A percentile compares a stretch with the other conserved stretches of the same genome.
These are phyloP conservation scores for Amyelois transitella DNA, from an alignment of 1,140 invertebrate genomes.

Conservation along the genomic window DNA sequence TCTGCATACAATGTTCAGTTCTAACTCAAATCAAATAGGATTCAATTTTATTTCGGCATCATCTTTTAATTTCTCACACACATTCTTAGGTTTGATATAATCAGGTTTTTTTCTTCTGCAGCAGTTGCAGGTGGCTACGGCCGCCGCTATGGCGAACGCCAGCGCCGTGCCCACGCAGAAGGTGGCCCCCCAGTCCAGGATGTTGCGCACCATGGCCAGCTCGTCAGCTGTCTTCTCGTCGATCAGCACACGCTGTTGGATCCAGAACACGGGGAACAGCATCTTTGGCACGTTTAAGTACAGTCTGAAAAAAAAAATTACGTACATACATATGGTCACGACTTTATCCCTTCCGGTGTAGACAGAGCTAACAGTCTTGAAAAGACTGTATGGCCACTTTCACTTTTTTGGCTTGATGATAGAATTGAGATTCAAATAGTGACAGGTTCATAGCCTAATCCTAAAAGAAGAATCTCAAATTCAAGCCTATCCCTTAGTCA, in stretches of 20 bases:
- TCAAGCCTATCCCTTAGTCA: too few relatives aligned
- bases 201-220: conserved; percentile 37
- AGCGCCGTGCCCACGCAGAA: conserved; percentile 47
- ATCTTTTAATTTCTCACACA: conserved; percentile 38
- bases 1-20: background rate
- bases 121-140: conserved; percentile 33
- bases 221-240: conserved; percentile 70
- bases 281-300: conserved; percentile 79
- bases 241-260: conserved; percentile 79
- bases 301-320: conserved; percentile 66
- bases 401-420: too few relatives aligned
- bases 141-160: conserved; percentile 32
- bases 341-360: too few relatives aligned
- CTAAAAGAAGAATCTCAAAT: too few relatives aligned
- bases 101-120: conserved; percentile 27
- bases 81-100: conserved; percentile 28
- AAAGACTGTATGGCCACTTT: too few relatives aligned
- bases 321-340: too few relatives aligned
- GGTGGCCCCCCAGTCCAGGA: conserved; percentile 50
- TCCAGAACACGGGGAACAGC: conserved; percentile 87
- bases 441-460: too few relatives aligned
- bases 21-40: conserved; percentile 26
- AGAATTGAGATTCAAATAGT: too few relatives aligned
- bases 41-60: conserved; percentile 57
- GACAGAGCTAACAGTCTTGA: too few relatives aligned